A percentile compares a stretch with the other conserved stretches of the same genome.
Conservation (phyloP, 2,113 vertebrate genomes). For the Empidonax traillii region DNA sequence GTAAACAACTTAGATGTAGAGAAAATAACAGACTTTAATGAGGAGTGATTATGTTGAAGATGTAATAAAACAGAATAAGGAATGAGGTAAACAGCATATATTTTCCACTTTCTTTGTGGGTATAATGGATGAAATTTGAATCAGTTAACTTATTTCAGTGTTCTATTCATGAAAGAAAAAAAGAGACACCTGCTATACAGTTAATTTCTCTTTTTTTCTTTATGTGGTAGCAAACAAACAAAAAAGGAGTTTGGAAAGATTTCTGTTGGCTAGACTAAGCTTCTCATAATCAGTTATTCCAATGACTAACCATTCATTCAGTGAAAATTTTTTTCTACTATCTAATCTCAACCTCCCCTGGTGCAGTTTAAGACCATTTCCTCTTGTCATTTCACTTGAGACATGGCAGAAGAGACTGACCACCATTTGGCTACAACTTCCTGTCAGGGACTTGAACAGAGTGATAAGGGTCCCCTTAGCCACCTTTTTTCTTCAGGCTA, state of each 20-base stretch:
- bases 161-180: not conserved
- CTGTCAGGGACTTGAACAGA: not conserved
- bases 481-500: not conserved
- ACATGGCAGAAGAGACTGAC: not conserved
- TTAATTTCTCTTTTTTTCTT: not conserved
- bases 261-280: not conserved
- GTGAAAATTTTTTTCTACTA: not conserved
- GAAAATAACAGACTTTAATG: not conserved
- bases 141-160: not conserved
- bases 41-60: not conserved
- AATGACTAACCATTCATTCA: not conserved
- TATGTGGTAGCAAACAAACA: not conserved
- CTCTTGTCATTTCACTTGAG: not conserved
- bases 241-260: not conserved
- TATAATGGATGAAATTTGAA: not conserved
- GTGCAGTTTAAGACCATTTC: not conserved
- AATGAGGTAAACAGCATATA: not conserved
- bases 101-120: not conserved
- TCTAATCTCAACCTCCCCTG: not conserved
- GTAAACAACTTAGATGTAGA: not conserved
- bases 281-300: not conserved
- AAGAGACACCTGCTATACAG: not conserved
- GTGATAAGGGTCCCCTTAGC: not conserved
- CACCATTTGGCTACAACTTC: not conserved
- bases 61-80: not conserved